These are phyloP conservation scores for Dolichallabes microphthalmus DNA, from an alignment of 2,113 vertebrate species.

Conservation along the genomic window DNA sequence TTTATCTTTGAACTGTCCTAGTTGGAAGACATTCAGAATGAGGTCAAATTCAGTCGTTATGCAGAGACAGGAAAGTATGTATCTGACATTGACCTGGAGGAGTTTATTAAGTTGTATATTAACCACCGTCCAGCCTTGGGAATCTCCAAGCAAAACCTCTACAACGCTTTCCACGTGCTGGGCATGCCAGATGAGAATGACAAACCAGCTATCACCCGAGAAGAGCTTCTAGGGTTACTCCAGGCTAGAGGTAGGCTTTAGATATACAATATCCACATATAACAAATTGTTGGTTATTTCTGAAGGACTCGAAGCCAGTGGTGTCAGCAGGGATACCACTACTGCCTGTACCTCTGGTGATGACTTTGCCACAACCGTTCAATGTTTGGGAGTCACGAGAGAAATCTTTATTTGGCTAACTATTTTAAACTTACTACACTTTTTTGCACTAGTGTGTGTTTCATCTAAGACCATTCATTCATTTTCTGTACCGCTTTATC, in stretches of 20 bases:
- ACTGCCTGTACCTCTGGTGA: neutral
- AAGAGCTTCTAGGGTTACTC: constrained; percentile 78
- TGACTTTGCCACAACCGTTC: neutral
- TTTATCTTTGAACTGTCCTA: constrained; percentile 55
- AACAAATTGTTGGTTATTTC: neutral
- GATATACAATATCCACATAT: too few relatives aligned
- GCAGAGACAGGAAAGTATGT: constrained; percentile 80
- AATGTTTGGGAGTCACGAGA: neutral
- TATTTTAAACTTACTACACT: neutral
- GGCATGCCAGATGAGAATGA: constrained; percentile 67
- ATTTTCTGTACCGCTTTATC: too few relatives aligned
- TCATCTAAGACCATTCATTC: neutral
- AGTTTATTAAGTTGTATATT: constrained; percentile 87
- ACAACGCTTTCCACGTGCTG: constrained; percentile 74
- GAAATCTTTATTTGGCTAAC: neutral
- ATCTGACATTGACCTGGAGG: constrained; percentile 78
- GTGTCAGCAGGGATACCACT: neutral
- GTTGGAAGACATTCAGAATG: constrained; percentile 89
- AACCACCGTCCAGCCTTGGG: constrained; percentile 86
- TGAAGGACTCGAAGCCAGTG: neutral
- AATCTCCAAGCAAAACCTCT: constrained; percentile 69
- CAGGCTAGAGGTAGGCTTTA: constrained; percentile 76
- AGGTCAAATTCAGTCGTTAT: constrained; percentile 85
- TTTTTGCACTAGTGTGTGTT: neutral
- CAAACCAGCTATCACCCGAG: constrained; percentile 69